These are phyloP conservation scores for Aptenodytes forsteri DNA, from an alignment of 2,113 vertebrate species.

Conservation along the genomic window DNA sequence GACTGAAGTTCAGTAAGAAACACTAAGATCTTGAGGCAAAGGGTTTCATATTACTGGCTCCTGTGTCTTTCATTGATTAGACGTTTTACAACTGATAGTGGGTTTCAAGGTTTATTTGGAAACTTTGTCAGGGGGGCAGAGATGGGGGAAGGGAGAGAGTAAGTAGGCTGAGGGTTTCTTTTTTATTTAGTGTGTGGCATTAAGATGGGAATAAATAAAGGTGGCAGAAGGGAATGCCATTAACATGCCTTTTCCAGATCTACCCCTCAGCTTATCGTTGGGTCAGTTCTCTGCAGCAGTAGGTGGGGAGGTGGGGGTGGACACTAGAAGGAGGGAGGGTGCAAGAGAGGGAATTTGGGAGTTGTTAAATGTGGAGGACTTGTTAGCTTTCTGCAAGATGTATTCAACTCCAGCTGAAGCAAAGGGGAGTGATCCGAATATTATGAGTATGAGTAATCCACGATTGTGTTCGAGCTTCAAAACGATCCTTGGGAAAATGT, in stretches of 20 bases:
- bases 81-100: slow-evolving; percentile 37
- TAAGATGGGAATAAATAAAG: not conserved
- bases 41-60: slow-evolving; percentile 49
- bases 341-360: not conserved
- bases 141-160: not conserved
- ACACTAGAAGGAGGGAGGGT: not conserved
- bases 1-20: slow-evolving; percentile 4
- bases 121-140: slow-evolving; percentile 1
- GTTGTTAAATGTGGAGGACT: not conserved
- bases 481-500: not conserved
- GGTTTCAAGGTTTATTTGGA: slow-evolving; percentile 59
- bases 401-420: not conserved
- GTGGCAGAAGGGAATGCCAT: slow-evolving; percentile 6
- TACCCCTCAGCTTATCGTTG: not conserved
- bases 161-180: not conserved
- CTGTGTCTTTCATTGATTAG: slow-evolving; percentile 34
- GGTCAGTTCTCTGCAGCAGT: not conserved
- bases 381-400: not conserved
- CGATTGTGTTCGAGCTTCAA: not conserved
- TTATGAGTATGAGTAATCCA: not conserved
- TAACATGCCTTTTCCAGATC: not conserved
- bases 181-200: not conserved
- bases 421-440: not conserved
- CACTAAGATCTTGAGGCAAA: not conserved
- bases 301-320: not conserved